phyloP scores from a whole-genome alignment of 2,113 vertebrate genomes.

The Lepidothrix coronata region DNA sequence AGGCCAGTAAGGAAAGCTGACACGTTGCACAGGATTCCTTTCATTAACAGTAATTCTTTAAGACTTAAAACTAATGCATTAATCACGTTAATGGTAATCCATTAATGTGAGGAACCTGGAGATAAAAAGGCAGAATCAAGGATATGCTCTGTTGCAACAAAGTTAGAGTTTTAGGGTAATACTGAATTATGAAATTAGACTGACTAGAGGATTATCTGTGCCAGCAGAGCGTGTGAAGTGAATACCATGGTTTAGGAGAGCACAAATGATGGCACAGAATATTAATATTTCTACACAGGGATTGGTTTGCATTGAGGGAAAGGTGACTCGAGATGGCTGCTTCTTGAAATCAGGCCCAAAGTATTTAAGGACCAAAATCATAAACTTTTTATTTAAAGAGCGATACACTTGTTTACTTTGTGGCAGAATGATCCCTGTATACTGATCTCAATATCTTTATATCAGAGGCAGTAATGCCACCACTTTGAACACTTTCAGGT shows the following conservation, averaged over 20 bases:
- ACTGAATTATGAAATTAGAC: background rate
- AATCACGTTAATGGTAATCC: slow-evolving; percentile 8
- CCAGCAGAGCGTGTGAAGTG: background rate
- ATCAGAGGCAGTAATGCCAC: slow-evolving; percentile 8
- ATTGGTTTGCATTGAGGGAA: background rate
- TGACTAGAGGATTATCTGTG: background rate
- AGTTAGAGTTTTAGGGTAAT: background rate
- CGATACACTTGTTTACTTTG: background rate
- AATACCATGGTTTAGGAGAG: background rate
- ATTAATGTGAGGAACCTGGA: slow-evolving; percentile 20
- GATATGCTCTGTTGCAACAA: background rate
- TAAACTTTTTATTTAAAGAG: slow-evolving; percentile 46
- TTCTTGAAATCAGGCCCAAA: slow-evolving; percentile 55
- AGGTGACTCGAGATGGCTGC: slow-evolving; percentile 5
- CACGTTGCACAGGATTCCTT: background rate
- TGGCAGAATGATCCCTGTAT: slow-evolving; percentile 4
- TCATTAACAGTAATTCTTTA: slow-evolving; percentile 45
- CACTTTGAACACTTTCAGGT: slow-evolving; percentile 29
- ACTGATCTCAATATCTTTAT: background rate
- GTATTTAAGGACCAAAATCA: slow-evolving; percentile 43
- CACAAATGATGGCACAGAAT: slow-evolving; percentile 11
- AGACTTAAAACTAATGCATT: slow-evolving; percentile 41
- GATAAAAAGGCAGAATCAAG: background rate
- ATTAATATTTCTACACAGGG: background rate
- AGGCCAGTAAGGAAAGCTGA: background rate